A percentile compares a stretch with the other conserved stretches of the same genome.
Evolutionary conservation across 2,113 vertebrate species (phyloP).

Genomic region (Bubo blakistoni): DNA sequence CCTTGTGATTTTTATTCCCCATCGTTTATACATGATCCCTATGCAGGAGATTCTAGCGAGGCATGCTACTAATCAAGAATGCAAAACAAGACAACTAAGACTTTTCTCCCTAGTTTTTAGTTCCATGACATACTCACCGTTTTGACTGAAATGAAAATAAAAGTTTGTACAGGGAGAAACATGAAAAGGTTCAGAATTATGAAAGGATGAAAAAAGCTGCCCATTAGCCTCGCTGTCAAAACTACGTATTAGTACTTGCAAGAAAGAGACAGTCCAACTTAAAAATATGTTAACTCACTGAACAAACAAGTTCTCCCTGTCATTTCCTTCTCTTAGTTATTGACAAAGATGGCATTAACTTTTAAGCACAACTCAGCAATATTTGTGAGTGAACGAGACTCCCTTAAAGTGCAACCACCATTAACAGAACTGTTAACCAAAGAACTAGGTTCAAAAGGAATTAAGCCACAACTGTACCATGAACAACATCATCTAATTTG

Average conservation of each 20-base stretch:
- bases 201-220: not conserved
- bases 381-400: not conserved
- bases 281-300: not conserved
- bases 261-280: not conserved
- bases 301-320: not conserved
- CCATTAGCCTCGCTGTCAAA: not conserved
- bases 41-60: not conserved
- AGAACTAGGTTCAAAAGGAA: not conserved
- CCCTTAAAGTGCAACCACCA: not conserved
- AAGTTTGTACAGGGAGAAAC: not conserved
- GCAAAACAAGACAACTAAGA: not conserved
- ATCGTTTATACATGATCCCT: not conserved
- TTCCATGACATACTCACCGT: not conserved
- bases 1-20: constrained; percentile 13
- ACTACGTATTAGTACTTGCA: not conserved
- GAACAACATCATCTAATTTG: not conserved
- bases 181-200: not conserved
- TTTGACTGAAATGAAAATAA: not conserved
- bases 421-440: not conserved
- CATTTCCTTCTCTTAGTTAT: not conserved
- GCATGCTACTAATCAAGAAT: not conserved
- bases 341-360: not conserved
- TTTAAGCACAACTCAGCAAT: not conserved
- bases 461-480: not conserved
- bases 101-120: not conserved